Evolutionary conservation across 2,888 invertebrate species (phyloP).

Genomic region (Dromius quadrimaculatus): DNA sequence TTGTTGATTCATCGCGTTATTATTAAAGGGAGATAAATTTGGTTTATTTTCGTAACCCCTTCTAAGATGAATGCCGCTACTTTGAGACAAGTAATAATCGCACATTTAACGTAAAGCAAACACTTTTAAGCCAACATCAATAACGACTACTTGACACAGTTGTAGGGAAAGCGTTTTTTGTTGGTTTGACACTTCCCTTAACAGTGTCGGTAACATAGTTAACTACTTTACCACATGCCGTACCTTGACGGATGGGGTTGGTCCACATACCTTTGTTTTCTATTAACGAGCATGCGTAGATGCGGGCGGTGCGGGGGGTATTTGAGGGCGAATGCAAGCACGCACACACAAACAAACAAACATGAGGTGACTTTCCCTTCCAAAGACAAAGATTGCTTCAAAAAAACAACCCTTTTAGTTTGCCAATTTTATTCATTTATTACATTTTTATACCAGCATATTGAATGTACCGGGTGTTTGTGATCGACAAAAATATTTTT

Average conservation of each 20-base stretch:
- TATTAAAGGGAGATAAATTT: too few species aligned
- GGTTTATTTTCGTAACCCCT: neutral
- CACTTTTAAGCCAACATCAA: constrained; percentile 9
- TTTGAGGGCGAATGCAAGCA: constrained; percentile 33
- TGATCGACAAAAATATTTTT: too few species aligned
- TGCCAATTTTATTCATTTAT: too few species aligned
- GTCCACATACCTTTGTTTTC: constrained; percentile 66
- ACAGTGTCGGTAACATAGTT: neutral
- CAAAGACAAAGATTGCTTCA: neutral
- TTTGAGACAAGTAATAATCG: neutral
- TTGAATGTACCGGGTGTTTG: too few species aligned
- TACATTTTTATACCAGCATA: too few species aligned
- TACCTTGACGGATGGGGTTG: constrained; percentile 30
- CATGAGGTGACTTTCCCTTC: constrained; percentile 32
- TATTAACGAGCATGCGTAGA: constrained; percentile 65
- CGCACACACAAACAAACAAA: constrained; percentile 50
- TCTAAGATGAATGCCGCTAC: neutral
- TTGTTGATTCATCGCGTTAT: too few species aligned
- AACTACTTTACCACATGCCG: constrained; percentile 25
- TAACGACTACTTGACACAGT: constrained; percentile 3
- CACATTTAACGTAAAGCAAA: constrained; percentile 5
- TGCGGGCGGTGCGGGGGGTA: constrained; percentile 61
- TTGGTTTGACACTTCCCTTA: neutral
- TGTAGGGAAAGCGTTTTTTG: neutral
- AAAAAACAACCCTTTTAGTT: neutral